Evolutionary conservation across 2,113 vertebrate genomes (phyloP).

Genomic region (Ochotona princeps): DNA sequence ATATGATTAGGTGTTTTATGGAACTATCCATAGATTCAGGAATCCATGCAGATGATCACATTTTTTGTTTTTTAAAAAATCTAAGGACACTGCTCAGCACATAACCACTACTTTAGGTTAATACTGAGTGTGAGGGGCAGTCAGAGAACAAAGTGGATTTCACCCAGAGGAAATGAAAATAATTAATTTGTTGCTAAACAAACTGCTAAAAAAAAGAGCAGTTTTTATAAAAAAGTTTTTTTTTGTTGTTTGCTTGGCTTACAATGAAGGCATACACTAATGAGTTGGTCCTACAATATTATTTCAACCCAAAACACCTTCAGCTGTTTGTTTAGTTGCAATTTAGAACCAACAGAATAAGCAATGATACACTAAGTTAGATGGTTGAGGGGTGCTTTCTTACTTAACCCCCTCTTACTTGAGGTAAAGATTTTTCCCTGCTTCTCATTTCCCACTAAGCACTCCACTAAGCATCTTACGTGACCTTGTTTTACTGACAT

Average conservation of each 20-base stretch:
- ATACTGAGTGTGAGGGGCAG: background rate
- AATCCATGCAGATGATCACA: background rate
- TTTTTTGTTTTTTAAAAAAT: background rate
- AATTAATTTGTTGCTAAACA: background rate
- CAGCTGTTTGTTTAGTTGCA: background rate
- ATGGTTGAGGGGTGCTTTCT: background rate
- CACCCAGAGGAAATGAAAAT: background rate
- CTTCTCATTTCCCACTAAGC: background rate
- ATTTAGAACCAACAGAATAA: background rate
- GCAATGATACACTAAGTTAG: background rate
- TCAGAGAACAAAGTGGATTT: background rate
- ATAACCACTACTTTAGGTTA: background rate
- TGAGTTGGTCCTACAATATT: background rate
- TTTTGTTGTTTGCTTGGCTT: background rate
- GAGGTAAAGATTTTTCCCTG: background rate
- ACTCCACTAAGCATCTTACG: background rate
- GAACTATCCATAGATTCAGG: background rate
- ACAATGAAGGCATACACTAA: background rate
- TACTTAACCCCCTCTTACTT: background rate
- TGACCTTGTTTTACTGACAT: background rate
- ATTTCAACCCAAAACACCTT: background rate
- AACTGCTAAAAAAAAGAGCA: background rate
- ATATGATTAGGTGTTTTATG: background rate
- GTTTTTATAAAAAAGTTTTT: background rate
- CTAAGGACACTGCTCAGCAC: background rate